Percentiles rank a stretch among this genome's conserved stretches.
These are phyloP conservation scores for Drosophila dives DNA, from an alignment of 2,888 invertebrate genomes.

Conservation along the genomic window DNA sequence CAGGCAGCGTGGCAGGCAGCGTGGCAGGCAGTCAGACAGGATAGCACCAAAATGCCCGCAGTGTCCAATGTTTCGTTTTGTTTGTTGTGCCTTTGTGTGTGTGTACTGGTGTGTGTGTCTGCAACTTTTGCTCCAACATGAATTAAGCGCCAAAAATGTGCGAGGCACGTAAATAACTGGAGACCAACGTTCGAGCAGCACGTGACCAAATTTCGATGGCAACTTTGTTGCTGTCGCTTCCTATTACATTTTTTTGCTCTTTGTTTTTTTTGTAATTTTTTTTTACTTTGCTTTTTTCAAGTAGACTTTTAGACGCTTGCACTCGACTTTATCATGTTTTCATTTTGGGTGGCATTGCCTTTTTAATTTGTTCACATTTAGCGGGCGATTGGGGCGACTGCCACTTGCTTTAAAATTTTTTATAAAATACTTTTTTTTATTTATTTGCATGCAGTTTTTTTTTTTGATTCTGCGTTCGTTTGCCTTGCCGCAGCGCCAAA, in stretches of 20 bases:
- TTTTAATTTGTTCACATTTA: slow-evolving; percentile 71
- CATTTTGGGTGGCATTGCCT: slow-evolving; percentile 56
- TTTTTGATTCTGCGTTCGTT: slow-evolving; percentile 24
- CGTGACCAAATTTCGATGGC: slow-evolving; percentile 77
- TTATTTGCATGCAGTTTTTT: slow-evolving; percentile 36
- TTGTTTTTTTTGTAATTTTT: slow-evolving; percentile 6
- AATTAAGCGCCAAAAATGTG: slow-evolving; percentile 74
- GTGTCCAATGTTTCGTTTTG: slow-evolving; percentile 28
- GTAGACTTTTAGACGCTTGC: slow-evolving; percentile 39
- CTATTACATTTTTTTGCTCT: slow-evolving; percentile 5
- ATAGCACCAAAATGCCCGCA: slow-evolving; percentile 48
- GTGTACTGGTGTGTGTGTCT: slow-evolving; percentile 22
- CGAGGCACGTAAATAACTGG: slow-evolving; percentile 75
- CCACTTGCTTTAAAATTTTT: slow-evolving; percentile 25
- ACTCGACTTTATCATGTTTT: slow-evolving; percentile 71
- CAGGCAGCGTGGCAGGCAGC: too few relatives aligned
- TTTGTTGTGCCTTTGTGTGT: slow-evolving; percentile 24
- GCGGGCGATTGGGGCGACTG: slow-evolving; percentile 12
- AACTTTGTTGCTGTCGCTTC: slow-evolving; percentile 52
- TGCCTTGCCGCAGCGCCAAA: slow-evolving; percentile 51
- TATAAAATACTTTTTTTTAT: slow-evolving; percentile 34
- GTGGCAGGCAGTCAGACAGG: slow-evolving; percentile 6
- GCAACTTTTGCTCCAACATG: slow-evolving; percentile 53
- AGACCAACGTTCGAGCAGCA: slow-evolving; percentile 54
- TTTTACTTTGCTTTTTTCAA: background rate